These are phyloP conservation scores for Trichomalopsis sarcophagae DNA, from an alignment of 1,140 invertebrate genomes.

Conservation along the genomic window DNA sequence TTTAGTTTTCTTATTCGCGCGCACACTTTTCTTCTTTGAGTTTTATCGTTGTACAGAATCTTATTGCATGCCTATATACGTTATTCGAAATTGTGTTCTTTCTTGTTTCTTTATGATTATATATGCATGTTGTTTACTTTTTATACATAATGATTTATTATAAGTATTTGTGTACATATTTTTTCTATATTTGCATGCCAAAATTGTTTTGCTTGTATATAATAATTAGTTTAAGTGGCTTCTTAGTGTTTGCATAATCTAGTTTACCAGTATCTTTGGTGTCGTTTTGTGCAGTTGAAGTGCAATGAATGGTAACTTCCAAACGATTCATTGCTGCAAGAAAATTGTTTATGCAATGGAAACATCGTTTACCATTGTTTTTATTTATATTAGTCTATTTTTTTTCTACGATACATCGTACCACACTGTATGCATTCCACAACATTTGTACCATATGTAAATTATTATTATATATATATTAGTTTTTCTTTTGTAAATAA, in stretches of 20 bases:
- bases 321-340: too few relatives aligned
- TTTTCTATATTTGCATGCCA: constrained; percentile 8
- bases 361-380: too few relatives aligned
- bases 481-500: too few relatives aligned
- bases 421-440: too few relatives aligned
- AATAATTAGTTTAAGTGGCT: constrained; percentile 25
- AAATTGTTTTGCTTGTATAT: constrained; percentile 27
- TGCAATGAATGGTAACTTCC: too few relatives aligned
- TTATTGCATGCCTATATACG: not conserved
- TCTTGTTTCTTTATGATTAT: not conserved
- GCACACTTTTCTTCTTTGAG: constrained; percentile 9
- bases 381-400: not conserved
- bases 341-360: too few relatives aligned
- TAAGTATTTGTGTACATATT: not conserved
- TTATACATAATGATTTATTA: constrained; percentile 4
- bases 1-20: constrained; percentile 36
- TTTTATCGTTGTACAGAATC: not conserved
- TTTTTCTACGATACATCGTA: too few relatives aligned
- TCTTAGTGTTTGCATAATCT: not conserved
- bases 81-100: not conserved
- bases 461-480: too few relatives aligned
- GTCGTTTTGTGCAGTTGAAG: not conserved
- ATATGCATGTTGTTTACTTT: constrained; percentile 14
- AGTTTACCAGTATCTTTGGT: not conserved
- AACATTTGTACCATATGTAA: too few relatives aligned